Percentiles rank a stretch among this genome's conserved stretches.
phyloP scores from a whole-genome alignment of 2,113 vertebrate species.

The Sturnus vulgaris region DNA sequence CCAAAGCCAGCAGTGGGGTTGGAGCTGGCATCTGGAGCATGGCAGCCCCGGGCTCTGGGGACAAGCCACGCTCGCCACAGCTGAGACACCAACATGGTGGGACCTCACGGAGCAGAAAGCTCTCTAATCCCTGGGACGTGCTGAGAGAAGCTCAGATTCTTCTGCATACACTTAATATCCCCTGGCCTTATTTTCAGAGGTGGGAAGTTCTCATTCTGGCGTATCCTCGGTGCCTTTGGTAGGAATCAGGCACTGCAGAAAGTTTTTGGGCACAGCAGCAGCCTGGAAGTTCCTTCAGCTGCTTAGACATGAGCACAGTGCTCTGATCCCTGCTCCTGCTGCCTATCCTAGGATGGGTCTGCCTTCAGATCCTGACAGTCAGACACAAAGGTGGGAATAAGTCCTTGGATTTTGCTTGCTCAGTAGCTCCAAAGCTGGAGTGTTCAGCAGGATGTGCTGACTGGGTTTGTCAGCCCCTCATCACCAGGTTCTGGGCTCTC shows the following conservation, averaged over 20 bases:
- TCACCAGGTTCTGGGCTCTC: background rate
- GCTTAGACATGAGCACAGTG: accelerated
- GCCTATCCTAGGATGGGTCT: background rate
- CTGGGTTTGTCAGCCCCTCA: background rate
- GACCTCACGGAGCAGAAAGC: background rate
- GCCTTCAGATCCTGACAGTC: background rate
- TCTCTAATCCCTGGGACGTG: accelerated
- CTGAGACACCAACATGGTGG: background rate
- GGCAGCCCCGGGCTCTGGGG: background rate
- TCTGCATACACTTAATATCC: background rate
- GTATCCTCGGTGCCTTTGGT: background rate
- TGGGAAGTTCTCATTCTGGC: background rate
- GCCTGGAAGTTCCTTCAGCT: background rate
- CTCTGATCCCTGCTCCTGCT: background rate
- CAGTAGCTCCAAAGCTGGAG: background rate
- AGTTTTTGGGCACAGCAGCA: background rate
- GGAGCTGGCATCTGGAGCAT: background rate
- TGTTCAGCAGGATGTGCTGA: background rate
- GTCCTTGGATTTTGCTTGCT: background rate
- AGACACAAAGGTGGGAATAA: background rate
- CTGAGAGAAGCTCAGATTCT: background rate
- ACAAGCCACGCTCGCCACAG: background rate
- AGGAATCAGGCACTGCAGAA: background rate
- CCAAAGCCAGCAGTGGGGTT: background rate
- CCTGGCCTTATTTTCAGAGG: background rate